Base-by-base conservation (phyloP, 2,797 vertebrate genomes). In the Silurus aristotelis region DNA sequence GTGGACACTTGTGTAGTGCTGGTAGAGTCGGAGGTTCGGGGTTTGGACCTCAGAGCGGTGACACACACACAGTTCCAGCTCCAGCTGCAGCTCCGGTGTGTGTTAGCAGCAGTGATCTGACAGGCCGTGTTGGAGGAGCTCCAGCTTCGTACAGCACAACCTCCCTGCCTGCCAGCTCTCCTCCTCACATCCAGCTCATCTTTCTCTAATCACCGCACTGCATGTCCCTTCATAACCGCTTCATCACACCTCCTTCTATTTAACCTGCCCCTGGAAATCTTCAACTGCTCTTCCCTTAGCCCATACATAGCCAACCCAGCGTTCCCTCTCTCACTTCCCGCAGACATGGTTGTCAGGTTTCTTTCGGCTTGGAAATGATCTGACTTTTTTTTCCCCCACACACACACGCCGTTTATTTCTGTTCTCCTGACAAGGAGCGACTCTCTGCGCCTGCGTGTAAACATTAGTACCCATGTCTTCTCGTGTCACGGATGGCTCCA, bases 111-210 rank as follows among this genome's bases (percentile, higher is more conserved):
- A 43, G 6, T 6, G 8, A 72, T 48, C 13, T 56, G 63, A 70
- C 73, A 84, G 83, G 83, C 83, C 83, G 22, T 70, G 64, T 15
- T 70, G 48, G 75, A 43, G 20, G 31, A 68, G 64, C 55, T 68
- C 78, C 78, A 20, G 38, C 14, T 25, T 15, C 52, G 48, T 27
- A 60, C 72, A 77, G 46, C 73, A n/a, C 20, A 64, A 64, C 2
- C 48, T n/a, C 7, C 19, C 48, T 19, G 14, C 2, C 31, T 66
- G 58, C 5, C 71, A 66, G n/a, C n/a, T 55, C 46, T 43, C n/a
- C 27, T 43, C 7, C 25, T 4, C 0, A 7, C 78, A 48, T 15
- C 31, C 38, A 15, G 20, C 13, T 17, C 60, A 15, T 38, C 60
- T 31, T 55, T 52, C 25, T 52, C 58, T 75, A 1, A 48, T 31